Base-by-base conservation (phyloP, 2,113 vertebrate species). In the Salvelinus alpinus region DNA sequence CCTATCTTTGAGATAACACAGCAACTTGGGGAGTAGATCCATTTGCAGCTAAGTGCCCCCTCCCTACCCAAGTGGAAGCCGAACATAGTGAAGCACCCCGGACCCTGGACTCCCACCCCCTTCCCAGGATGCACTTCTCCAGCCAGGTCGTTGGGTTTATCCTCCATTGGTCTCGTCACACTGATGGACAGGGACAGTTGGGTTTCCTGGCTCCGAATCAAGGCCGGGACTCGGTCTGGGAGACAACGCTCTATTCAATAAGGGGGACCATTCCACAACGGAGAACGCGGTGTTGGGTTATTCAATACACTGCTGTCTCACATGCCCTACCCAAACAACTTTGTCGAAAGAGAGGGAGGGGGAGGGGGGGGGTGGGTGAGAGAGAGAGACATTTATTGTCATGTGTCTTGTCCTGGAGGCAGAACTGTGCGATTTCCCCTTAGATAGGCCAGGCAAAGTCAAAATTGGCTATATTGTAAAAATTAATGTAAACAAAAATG, bases 141-240 rank as follows among this genome's bases (percentile, higher is more conserved):
- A 71, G 27, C 54, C 29, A 75, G 83, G 84, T 90, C 83, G 34
- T 69, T 70, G 85, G 75, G 82, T 90, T 88, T 85, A 83, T 75
- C 74, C 77, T 76, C 44, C 59, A 74, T 82, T 80, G 51, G 68
- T 62, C 83, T 77, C 69, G 48, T 86, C 80, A 78, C 65, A 78
- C 82, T 89, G 88, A 90, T 89, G 75, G 87, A 89, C 87, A 87
- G 82, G 81, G 85, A 87, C 88, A 91, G 86, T 84, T 89, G 86
- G 74, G 71, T 83, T 88, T 87, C 81, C 82, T 88, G 88, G 87
- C 87, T 59, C 18, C 47, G 73, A 81, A 87, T 84, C 82, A 82
- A 87, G 84, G 82, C 80, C 75, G 79, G 68, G 14, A 13, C 79
- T 88, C 59, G 38, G 80, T 73, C 78, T 82, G 74, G 81, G 75